Evolutionary conservation across 2,797 vertebrate genomes (phyloP).

Genomic region (Acanthornis magna): DNA sequence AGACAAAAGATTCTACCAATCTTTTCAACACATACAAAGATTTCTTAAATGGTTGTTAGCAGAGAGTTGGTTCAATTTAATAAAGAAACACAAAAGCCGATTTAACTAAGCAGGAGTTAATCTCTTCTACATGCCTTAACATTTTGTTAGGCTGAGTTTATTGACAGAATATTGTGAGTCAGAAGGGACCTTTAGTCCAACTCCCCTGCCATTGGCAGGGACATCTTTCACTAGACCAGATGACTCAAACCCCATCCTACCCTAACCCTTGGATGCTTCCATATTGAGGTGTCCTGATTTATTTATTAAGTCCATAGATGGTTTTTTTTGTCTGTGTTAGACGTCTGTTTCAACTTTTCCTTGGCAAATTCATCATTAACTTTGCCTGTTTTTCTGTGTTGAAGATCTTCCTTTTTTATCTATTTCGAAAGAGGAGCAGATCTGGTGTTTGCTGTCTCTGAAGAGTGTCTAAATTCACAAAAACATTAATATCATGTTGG

Average conservation of each 20-base stretch:
- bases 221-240: neutral
- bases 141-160: neutral
- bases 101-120: neutral
- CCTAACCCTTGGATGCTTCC: neutral
- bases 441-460: neutral
- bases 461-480: neutral
- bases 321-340: neutral
- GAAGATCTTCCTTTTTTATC: neutral
- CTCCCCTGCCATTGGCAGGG: neutral
- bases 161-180: neutral
- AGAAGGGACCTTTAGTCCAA: neutral
- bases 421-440: accelerated
- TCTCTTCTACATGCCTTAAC: neutral
- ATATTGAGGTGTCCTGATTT: neutral
- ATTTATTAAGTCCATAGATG: neutral
- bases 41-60: neutral
- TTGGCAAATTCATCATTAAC: neutral
- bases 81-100: neutral
- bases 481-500: neutral
- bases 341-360: neutral
- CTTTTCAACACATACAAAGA: neutral
- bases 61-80: neutral
- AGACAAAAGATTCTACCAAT: neutral
- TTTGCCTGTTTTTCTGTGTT: neutral
- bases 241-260: neutral